phyloP scores from a whole-genome alignment of 1,140 invertebrate genomes.

The Drosophila bipectinata region DNA sequence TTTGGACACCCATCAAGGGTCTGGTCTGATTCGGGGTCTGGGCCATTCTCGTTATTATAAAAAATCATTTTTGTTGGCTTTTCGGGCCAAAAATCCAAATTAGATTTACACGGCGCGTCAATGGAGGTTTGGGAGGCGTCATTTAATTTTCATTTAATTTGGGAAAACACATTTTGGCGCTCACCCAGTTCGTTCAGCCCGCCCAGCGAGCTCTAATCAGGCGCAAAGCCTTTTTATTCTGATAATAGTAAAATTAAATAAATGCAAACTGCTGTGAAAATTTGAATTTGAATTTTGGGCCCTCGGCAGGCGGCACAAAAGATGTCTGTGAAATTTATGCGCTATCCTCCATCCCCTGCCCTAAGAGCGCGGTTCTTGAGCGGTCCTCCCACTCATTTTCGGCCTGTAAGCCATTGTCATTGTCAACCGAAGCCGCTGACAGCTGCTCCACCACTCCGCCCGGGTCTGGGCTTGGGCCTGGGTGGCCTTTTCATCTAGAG shows the following conservation, averaged over 20 bases:
- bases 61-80: slow-evolving; percentile 2
- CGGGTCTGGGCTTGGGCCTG: background rate
- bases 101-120: slow-evolving; percentile 60
- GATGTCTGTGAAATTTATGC: slow-evolving; percentile 70
- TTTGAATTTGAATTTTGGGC: slow-evolving; percentile 46
- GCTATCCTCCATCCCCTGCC: slow-evolving; percentile 1
- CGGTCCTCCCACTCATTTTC: slow-evolving; percentile 21
- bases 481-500: background rate
- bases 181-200: background rate
- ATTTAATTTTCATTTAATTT: slow-evolving; percentile 73
- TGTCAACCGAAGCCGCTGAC: slow-evolving; percentile 69
- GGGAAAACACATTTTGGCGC: slow-evolving; percentile 47
- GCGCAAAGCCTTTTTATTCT: slow-evolving; percentile 79
- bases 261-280: slow-evolving; percentile 76
- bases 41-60: slow-evolving; percentile 56
- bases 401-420: slow-evolving; percentile 72
- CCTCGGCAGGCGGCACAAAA: slow-evolving; percentile 49
- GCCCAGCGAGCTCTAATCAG: slow-evolving; percentile 63
- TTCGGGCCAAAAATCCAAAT: slow-evolving; percentile 43
- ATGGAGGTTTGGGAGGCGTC: slow-evolving; percentile 36
- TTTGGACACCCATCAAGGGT: slow-evolving; percentile 45
- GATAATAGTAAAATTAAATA: slow-evolving; percentile 80
- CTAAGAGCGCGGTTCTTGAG: background rate
- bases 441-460: slow-evolving; percentile 38
- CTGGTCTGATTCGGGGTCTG: slow-evolving; percentile 25